Conservation (phyloP, 1,140 invertebrate species). For the Caligus rogercresseyi region DNA sequence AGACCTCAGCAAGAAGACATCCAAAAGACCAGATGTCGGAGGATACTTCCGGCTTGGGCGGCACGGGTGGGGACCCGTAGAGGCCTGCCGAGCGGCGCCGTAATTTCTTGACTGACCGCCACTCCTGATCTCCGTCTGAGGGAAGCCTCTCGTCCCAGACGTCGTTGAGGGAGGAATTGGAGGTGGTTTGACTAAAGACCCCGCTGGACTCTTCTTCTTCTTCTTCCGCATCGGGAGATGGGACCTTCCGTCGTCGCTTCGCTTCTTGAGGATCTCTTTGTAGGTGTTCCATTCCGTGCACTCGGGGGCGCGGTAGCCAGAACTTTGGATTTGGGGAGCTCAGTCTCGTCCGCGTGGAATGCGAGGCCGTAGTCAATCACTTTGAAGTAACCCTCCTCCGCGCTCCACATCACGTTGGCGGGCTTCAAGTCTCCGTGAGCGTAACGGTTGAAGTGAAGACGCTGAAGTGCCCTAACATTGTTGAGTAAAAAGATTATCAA, state of each 20-base stretch:
- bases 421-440: slow-evolving; percentile 21
- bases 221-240: too few species aligned
- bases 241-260: too few species aligned
- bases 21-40: slow-evolving; percentile 15
- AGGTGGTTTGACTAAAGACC: not conserved
- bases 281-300: slow-evolving; percentile 4
- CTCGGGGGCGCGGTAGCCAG: slow-evolving; percentile 7
- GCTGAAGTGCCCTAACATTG: not conserved
- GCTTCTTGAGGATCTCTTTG: slow-evolving; percentile 6
- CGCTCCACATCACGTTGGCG: slow-evolving; percentile 19
- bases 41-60: not conserved
- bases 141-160: not conserved
- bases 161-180: not conserved
- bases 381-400: slow-evolving; percentile 19
- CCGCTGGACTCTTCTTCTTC: not conserved
- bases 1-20: slow-evolving; percentile 5
- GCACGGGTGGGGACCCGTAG: not conserved
- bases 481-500: not conserved
- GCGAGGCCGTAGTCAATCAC: slow-evolving; percentile 18
- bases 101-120: not conserved
- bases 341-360: slow-evolving; percentile 15
- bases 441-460: not conserved
- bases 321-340: slow-evolving; percentile 13
- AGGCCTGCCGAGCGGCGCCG: not conserved
- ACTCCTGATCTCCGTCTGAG: not conserved